Percentiles rank a stretch among this genome's conserved stretches.
These are phyloP conservation scores for Apolygus lucorum DNA, from an alignment of 1,140 invertebrate species.

Conservation along the genomic window DNA sequence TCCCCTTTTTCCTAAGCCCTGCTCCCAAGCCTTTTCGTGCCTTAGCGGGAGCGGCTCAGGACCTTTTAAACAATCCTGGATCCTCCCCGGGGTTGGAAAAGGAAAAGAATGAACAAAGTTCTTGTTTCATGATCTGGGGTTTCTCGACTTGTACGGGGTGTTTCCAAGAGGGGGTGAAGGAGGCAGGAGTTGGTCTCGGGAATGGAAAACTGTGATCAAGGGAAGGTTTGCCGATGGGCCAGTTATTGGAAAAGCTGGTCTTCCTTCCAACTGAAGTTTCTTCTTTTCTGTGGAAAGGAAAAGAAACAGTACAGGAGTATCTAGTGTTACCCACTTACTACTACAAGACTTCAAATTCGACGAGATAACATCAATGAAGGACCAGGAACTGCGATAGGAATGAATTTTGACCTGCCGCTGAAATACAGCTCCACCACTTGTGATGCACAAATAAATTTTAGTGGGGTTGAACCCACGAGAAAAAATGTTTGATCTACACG, in stretches of 20 bases:
- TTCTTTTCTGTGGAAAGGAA: too few relatives aligned
- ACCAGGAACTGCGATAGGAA: too few relatives aligned
- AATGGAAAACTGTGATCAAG: neutral
- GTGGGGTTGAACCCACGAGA: too few relatives aligned
- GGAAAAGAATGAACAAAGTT: slow-evolving; percentile 7
- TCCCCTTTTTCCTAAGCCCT: neutral
- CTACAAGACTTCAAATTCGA: too few relatives aligned
- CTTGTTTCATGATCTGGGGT: slow-evolving; percentile 14
- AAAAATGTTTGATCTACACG: too few relatives aligned
- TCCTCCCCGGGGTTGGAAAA: neutral
- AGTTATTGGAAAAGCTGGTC: slow-evolving; percentile 2
- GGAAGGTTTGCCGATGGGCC: neutral
- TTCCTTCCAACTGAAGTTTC: too few relatives aligned
- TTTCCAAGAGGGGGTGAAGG: neutral
- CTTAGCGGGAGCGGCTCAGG: neutral
- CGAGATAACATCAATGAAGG: too few relatives aligned
- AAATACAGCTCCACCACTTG: too few relatives aligned
- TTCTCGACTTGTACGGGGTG: neutral
- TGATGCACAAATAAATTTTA: too few relatives aligned
- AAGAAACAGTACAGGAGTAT: too few relatives aligned
- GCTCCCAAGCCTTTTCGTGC: neutral
- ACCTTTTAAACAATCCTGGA: slow-evolving; percentile 4
- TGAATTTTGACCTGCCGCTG: too few relatives aligned
- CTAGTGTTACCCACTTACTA: too few relatives aligned
- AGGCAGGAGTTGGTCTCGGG: neutral